Base-by-base conservation (phyloP, 37 sponge, comb jelly and placozoan species). In the Geodia barretti region DNA sequence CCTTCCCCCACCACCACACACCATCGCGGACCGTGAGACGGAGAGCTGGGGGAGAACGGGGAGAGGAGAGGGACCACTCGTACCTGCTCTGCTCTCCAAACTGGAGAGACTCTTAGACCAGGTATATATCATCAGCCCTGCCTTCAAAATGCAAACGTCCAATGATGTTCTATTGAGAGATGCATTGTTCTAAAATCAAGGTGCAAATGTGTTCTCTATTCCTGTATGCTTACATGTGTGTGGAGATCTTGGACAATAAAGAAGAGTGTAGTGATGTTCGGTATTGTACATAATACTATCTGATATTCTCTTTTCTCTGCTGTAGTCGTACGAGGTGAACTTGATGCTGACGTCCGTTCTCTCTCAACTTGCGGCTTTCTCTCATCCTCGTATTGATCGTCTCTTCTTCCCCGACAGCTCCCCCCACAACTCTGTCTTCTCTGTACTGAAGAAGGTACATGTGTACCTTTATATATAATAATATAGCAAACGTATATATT, bases 61-160 rank as follows among this genome's bases (percentile, higher is more conserved):
- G n/a, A n/a, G n/a, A n/a, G n/a, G n/a, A n/a, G 79, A 83, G 42
- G 73, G 73, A 11, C 67, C 70, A 0, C 79, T 93, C 17, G 26
- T 86, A n/a, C 31, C 68, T 28, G 75, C 77, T 40, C 72, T 93
- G 19, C 64, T 93, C 33, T 62, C 64, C 35, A 89, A 90, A 70
- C 66, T 90, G 68, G 91, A 89, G 30, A 32, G 79, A 26, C 69
- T 93, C 29, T 64, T 93, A 1, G 94, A 93, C 73, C 94, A 93
- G 79, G 93, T 92, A 47, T 14, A 47, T 14, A 47, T 47, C 7
- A 7, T 23, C 31, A 28, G 26, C 24, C 8, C 19, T n/a, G 31
- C 17, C 38, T 17, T n/a, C n/a, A n/a, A n/a, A n/a, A n/a, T n/a
- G n/a, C n/a, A n/a, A n/a, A n/a, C n/a, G n/a, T n/a, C n/a, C n/a